Conservation (phyloP, 2,797 vertebrate genomes). For the Myiotriccus ornatus region DNA sequence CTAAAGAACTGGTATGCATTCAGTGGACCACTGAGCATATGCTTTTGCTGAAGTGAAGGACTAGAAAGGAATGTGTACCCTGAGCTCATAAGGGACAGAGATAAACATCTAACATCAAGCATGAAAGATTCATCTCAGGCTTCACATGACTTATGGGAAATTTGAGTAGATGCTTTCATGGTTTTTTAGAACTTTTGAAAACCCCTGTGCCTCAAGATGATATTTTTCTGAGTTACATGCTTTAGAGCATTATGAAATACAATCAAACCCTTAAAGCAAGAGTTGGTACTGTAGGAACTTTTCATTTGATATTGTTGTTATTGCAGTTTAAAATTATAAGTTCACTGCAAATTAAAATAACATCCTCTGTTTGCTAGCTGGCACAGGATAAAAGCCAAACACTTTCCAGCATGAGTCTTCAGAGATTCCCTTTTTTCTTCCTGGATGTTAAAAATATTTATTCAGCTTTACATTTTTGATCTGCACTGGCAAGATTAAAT, state of each 20-base stretch:
- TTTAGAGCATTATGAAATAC: background rate
- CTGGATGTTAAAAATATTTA: background rate
- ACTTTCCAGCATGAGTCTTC: background rate
- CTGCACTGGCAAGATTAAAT: background rate
- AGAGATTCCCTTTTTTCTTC: background rate
- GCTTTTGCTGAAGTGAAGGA: background rate
- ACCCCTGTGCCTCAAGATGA: background rate
- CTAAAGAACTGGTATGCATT: background rate
- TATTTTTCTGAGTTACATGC: background rate
- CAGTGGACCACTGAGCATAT: background rate
- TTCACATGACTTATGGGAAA: background rate
- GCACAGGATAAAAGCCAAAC: background rate
- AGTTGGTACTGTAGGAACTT: background rate
- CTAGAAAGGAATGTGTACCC: background rate
- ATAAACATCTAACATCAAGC: background rate
- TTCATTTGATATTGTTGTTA: background rate
- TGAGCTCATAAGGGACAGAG: background rate
- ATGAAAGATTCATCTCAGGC: background rate
- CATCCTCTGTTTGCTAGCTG: background rate
- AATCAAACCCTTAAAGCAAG: background rate
- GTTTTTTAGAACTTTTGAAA: background rate
- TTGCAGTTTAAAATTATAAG: background rate
- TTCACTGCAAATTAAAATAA: background rate
- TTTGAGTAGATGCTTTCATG: background rate
- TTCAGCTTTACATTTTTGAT: background rate